phyloP scores from a whole-genome alignment of 2,113 vertebrate genomes.

The Plectropomus leopardus region DNA sequence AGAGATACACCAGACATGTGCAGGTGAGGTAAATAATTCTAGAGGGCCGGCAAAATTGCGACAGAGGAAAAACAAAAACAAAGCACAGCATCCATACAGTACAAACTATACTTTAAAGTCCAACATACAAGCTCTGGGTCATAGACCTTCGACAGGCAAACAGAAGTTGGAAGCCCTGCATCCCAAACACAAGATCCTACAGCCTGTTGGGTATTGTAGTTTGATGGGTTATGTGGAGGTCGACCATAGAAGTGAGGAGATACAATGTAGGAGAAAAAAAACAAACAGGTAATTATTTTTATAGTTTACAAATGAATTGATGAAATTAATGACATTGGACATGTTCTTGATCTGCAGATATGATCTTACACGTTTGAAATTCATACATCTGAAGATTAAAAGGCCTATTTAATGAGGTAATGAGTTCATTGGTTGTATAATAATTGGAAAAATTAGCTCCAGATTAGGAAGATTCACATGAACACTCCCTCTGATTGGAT shows the following conservation, averaged over 20 bases:
- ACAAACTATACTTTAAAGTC: not conserved
- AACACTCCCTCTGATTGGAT: too few relatives aligned
- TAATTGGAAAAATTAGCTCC: too few relatives aligned
- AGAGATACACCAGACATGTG: constrained; percentile 8
- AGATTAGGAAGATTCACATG: too few relatives aligned
- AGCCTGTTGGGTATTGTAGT: not conserved
- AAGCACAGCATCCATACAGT: not conserved
- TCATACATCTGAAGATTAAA: too few relatives aligned
- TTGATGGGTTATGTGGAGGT: not conserved
- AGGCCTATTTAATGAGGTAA: too few relatives aligned
- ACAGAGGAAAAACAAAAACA: not conserved
- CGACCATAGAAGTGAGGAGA: not conserved
- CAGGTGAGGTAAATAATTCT: not conserved
- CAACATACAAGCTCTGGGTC: not conserved
- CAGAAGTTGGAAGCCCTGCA: constrained; percentile 3
- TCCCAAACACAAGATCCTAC: not conserved
- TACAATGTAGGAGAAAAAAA: not conserved
- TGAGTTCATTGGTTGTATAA: too few relatives aligned
- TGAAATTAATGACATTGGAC: not conserved
- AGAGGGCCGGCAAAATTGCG: not conserved
- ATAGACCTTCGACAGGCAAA: not conserved
- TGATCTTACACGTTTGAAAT: not conserved
- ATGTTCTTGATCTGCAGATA: too few relatives aligned
- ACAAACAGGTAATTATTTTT: not conserved
- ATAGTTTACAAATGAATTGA: not conserved